Evolutionary conservation across 2,888 invertebrate genomes (phyloP), one percentile per base, ranked within the genome.

Genomic region (Erebia palarica): DNA sequence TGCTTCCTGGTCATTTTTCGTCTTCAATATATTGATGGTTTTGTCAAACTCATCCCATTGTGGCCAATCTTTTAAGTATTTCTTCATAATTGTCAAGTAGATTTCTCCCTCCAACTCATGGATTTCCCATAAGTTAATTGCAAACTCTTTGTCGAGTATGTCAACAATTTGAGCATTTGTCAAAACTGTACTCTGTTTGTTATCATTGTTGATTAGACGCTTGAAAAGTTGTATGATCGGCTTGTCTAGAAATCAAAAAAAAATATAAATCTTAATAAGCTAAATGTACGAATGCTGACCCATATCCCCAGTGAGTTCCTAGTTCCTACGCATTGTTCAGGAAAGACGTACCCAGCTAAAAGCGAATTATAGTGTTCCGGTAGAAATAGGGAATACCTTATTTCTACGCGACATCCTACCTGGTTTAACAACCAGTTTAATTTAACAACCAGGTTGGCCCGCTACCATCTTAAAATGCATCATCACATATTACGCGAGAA

Each of bases 21-120:
- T 77, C 61, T 86, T 86, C 0, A 85, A 72, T 0, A 75, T 76
- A 47, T 78, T 84, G 0, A 90, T 78, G 0, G 80, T 75, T 1
- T 75, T 75, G 57, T 91, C 90, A 16, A 92, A 83, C 0, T 83
- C 83, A 18, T 91, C 87, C 92, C 92, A 92, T 14, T 85, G 82
- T 0, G 92, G 90, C 92, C 92, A 92, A 63, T 87, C 85, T 78
- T 90, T 91, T 0, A 92, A 73, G 69, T 82, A 91, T 68, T 86
- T 89, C 69, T 92, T 92, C 13, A 90, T 81, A 0, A 90, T 79
- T 16, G 85, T 87, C 9, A 92, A 74, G 60, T 88, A 90, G 18
- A 91, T 86, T 1, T 91, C 88, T 0, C 86, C 77, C 78, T 89
- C 87, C 0, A 92, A 65, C 0, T 82, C 82, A 1, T 88, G 88